Conservation (phyloP, 1,140 invertebrate species). For the Aethina tumida region DNA sequence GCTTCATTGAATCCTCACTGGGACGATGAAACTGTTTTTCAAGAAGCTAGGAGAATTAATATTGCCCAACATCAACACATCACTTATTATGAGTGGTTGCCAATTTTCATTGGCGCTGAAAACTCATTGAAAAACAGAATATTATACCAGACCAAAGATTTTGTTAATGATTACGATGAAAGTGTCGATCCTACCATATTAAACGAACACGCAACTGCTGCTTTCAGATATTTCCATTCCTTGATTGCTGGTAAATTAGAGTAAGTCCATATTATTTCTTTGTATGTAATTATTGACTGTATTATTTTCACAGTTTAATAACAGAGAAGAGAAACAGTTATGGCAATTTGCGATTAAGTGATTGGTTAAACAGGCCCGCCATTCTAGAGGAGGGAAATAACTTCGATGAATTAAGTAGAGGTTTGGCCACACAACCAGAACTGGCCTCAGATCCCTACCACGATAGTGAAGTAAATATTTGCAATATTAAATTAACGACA, state of each 20-base stretch:
- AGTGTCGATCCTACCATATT: constrained; percentile 66
- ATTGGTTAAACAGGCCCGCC: constrained; percentile 64
- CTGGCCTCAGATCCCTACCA: constrained; percentile 61
- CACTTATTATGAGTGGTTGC: constrained; percentile 77
- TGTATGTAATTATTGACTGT: neutral
- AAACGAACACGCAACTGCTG: constrained; percentile 78
- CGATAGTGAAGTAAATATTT: constrained; percentile 47
- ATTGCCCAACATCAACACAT: constrained; percentile 77
- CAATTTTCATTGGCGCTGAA: constrained; percentile 61
- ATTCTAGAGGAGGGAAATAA: constrained; percentile 58
- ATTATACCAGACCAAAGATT: constrained; percentile 50
- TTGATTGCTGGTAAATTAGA: constrained; percentile 67
- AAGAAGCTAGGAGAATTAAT: constrained; percentile 73
- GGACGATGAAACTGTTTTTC: constrained; percentile 76
- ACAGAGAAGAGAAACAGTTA: constrained; percentile 47
- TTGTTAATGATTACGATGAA: constrained; percentile 78
- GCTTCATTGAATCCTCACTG: constrained; percentile 73
- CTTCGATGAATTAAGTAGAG: constrained; percentile 61
- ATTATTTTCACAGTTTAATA: constrained; percentile 47
- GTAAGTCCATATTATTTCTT: constrained; percentile 41
- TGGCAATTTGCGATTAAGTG: constrained; percentile 57
- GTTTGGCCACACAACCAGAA: constrained; percentile 60
- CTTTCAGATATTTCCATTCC: constrained; percentile 81
- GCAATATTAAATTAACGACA: neutral
- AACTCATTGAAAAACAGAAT: constrained; percentile 61